Conservation (phyloP, 2,888 invertebrate genomes). For the Rutpela maculata region DNA sequence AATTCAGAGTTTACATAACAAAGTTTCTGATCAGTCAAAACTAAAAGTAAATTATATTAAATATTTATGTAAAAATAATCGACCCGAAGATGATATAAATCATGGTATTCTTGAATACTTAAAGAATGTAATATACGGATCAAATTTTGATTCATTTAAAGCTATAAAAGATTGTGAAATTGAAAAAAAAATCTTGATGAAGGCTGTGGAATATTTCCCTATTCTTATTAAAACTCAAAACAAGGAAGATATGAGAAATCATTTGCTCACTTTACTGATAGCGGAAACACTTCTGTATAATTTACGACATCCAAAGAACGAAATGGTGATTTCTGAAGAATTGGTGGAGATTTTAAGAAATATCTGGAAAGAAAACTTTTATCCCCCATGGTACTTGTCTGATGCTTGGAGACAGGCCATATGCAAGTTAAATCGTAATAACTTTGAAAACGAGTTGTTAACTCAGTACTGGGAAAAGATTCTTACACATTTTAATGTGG, state of each 20-base stretch:
- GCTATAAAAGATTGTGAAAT: constrained; percentile 2
- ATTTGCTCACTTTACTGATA: not conserved
- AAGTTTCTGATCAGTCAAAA: not conserved
- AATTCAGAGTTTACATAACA: constrained; percentile 8
- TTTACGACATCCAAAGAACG: not conserved
- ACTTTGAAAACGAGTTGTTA: constrained; percentile 19
- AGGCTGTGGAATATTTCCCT: not conserved
- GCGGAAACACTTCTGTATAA: constrained; percentile 5
- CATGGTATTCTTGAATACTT: constrained; percentile 8
- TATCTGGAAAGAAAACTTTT: not conserved
- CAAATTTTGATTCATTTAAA: not conserved
- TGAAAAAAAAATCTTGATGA: constrained; percentile 12
- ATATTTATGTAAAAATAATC: constrained; percentile 8
- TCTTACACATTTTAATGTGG: no score
- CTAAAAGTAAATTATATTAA: constrained; percentile 6
- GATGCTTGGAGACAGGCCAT: not conserved
- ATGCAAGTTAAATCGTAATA: constrained; percentile 26
- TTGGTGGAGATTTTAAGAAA: not conserved
- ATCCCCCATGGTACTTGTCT: not conserved
- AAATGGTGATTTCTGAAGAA: not conserved
- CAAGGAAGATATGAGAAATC: not conserved
- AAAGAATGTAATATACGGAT: not conserved
- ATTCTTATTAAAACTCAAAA: not conserved
- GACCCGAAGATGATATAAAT: not conserved
- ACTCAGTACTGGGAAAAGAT: not conserved